Evolutionary conservation across 2,113 vertebrate genomes (phyloP), one percentile per base, ranked within the genome.

Genomic region (Myotis davidii): DNA sequence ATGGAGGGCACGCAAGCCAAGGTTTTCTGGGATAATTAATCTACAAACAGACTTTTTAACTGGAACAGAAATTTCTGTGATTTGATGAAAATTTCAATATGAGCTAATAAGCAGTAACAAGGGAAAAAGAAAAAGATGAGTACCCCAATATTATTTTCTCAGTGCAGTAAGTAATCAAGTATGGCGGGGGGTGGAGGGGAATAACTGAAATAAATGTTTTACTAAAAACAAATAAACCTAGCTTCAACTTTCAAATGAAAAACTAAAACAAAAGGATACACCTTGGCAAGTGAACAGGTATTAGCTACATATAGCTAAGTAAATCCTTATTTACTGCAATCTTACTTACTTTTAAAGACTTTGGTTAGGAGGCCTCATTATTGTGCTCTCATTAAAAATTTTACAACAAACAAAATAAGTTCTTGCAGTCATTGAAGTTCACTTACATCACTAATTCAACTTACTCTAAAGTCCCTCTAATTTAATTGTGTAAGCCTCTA

Each of bases 11-110:
- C 5, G 3, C 10, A 89, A 65, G 59, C 48, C 52, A 56, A 54
- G 5, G 27, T 91, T 94, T 86, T 87, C 84, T 65, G 7, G 39
- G 13, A 4, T 76, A 93, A 21, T 50, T 91, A n/a, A 85, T n/a
- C 21, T 67, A 90, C 87, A 34, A 85, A 52, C 0, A 82, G 9
- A 70, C n/a, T 74, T 94, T 93, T 87, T 32, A 91, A 48, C 20
- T 78, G 89, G 59, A 92, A 91, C 92, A 16, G 70, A 78, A 76
- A 74, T 37, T 67, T 74, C 54, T 72, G 45, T 72, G 20, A 85
- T 85, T 69, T 85, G n/a, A 94, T 64, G 78, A 72, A n/a, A 86
- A 76, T 70, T 76, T 85, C 42, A 54, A 23, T 76, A 76, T 86
- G 54, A 85, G 42, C 54, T 91, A 84, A 45, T 82, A 64, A 84